Evolutionary conservation across 2,888 invertebrate species (phyloP).

Genomic region (Proisotoma minuta): DNA sequence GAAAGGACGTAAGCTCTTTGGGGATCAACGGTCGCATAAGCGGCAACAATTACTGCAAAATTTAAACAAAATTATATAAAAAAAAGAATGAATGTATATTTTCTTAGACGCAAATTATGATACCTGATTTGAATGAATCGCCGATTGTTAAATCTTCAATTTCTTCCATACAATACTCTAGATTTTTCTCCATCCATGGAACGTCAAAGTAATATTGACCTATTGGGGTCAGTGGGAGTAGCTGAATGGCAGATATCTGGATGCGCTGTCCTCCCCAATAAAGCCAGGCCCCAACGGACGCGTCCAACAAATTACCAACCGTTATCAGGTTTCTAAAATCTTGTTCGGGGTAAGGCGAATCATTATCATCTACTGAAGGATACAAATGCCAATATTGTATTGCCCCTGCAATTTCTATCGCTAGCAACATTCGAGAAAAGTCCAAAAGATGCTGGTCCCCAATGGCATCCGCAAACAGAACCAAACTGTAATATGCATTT

Average conservation of each 20-base stretch:
- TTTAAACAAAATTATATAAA: background rate
- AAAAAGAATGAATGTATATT: background rate
- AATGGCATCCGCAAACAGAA: background rate
- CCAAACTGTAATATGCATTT: background rate
- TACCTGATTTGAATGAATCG: background rate
- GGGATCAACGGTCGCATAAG: background rate
- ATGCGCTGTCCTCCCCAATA: background rate
- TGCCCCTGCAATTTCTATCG: background rate
- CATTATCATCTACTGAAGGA: background rate
- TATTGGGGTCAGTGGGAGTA: background rate
- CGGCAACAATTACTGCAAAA: background rate
- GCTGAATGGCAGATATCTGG: background rate
- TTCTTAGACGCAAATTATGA: too few species aligned
- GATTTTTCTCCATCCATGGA: background rate
- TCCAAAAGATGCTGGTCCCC: background rate
- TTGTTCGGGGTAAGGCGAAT: background rate
- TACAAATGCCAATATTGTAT: background rate
- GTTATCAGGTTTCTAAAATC: background rate
- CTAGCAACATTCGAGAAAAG: background rate
- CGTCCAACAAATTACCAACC: background rate
- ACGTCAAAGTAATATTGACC: background rate
- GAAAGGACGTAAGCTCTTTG: background rate
- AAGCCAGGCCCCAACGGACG: background rate
- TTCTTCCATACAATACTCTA: background rate
- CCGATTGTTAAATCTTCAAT: background rate